Evolutionary conservation across 1,140 invertebrate genomes (phyloP), one percentile per base, ranked within the genome.

Genomic region (Magallana ariakensis): DNA sequence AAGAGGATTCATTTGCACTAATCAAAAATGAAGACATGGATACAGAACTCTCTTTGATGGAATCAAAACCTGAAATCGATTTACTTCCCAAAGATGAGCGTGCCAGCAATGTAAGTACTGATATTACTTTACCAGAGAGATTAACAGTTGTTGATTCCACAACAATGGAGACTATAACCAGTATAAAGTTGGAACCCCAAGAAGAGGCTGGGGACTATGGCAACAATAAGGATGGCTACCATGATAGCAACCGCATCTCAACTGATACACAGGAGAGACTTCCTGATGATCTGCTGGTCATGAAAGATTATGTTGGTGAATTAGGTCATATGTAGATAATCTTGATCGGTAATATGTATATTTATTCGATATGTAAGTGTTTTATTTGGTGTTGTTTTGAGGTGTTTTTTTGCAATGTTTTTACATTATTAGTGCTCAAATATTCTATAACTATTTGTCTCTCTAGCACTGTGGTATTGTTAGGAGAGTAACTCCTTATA

Each of bases 241-340:
- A 46, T 46, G 33, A 46, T 46, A 46, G 33, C 33, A 75, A 13
- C 66, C 66, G 15, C 33, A 26, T 33, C 22, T 26, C 66, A 11
- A 1, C 22, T 9, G 11, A 75, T 13, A 7, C 33, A 26, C 22
- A 75, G 15, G 22, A 26, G 22, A 33, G 66, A 13, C 11, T 33
- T 26, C 66, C 66, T 75, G 66, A 75, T 33, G 66, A 75, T 75
- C 9, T 75, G 66, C 22, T 75, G 66, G 66, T 75, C 15, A 75
- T 75, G 66, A 22, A 75, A 22, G 66, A 75, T 11, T 75, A 75
- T 75, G 66, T 75, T 75, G 33, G 22, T 75, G 66, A 75, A 26
- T 22, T 75, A 33, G 66, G 4, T 19, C 9, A 75, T 26, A 7
- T 75, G 22, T 75, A 26, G 9, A 26, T 11, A 33, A 11, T 26